Evolutionary conservation across 2,113 vertebrate genomes (phyloP).

Genomic region (Serilophus lunatus): DNA sequence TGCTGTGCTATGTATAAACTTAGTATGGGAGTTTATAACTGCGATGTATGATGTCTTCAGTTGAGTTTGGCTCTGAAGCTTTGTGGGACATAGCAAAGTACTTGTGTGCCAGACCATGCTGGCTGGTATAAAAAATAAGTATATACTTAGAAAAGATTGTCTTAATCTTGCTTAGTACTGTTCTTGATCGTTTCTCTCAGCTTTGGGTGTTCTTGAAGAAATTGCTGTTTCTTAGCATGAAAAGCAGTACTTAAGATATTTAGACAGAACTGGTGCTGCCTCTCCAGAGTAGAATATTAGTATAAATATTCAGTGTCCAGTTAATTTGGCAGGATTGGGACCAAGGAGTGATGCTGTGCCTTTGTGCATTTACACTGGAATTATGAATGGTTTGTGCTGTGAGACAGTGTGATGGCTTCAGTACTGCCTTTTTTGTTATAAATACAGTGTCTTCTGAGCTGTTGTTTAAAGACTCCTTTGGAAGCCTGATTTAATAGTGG

Average conservation of each 20-base stretch:
- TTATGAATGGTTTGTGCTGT: conserved; percentile 1
- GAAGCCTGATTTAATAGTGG: conserved; percentile 11
- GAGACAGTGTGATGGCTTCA: background rate
- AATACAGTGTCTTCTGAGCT: background rate
- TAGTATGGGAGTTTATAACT: background rate
- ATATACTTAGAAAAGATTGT: background rate
- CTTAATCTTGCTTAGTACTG: background rate
- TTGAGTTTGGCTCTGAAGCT: background rate
- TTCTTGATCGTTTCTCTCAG: background rate
- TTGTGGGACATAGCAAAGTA: background rate
- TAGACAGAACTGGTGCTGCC: background rate
- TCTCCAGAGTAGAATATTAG: background rate
- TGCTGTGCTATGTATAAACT: background rate
- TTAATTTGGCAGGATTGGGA: background rate
- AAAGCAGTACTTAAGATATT: background rate
- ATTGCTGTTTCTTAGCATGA: background rate
- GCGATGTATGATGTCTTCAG: background rate
- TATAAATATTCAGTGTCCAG: background rate
- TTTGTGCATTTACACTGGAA: background rate
- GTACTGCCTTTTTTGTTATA: background rate
- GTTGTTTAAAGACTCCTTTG: conserved; percentile 27
- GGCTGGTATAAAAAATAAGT: background rate
- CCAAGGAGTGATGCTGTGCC: fast-evolving
- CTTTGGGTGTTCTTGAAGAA: background rate
- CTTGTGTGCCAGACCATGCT: background rate